These are phyloP conservation scores for Seira musarum DNA, from an alignment of 2,888 invertebrate species.

Conservation along the genomic window DNA sequence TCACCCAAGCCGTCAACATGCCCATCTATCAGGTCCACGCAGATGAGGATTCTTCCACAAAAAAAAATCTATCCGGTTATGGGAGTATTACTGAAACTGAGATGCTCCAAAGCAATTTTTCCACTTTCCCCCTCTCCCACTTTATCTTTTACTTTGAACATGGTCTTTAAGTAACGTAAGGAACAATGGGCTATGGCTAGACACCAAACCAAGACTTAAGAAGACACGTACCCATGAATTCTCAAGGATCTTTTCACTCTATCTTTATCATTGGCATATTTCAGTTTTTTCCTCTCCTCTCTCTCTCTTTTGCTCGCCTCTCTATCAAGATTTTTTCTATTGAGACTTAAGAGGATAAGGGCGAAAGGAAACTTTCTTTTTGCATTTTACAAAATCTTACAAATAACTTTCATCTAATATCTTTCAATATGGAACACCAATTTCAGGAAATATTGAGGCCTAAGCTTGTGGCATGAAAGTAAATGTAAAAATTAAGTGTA, in stretches of 20 bases:
- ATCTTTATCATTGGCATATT: conserved; percentile 52
- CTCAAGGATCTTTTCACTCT: conserved; percentile 6
- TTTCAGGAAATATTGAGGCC: too few species aligned
- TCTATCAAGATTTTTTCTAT: too few species aligned
- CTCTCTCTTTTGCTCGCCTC: too few species aligned
- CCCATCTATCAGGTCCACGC: conserved; percentile 70
- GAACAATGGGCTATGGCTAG: too few species aligned
- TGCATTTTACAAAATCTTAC: conserved; percentile 34
- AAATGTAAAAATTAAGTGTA: too few species aligned
- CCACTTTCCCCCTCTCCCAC: conserved; percentile 38
- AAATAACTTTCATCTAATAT: conserved; percentile 34
- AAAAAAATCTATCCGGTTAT: conserved; percentile 28
- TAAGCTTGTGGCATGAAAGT: too few species aligned
- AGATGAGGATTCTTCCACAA: conserved; percentile 59
- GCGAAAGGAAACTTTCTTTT: background rate
- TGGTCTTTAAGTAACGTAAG: background rate
- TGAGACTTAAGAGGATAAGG: too few species aligned
- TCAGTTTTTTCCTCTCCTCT: background rate
- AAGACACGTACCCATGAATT: conserved; percentile 29
- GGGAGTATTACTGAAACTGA: conserved; percentile 17
- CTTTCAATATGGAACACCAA: conserved; percentile 29
- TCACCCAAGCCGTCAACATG: conserved; percentile 70
- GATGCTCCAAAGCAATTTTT: conserved; percentile 33
- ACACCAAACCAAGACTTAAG: background rate
- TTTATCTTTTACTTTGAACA: conserved; percentile 26